Evolutionary conservation across 2,113 vertebrate species (phyloP).

Genomic region (Spilogale gracilis): DNA sequence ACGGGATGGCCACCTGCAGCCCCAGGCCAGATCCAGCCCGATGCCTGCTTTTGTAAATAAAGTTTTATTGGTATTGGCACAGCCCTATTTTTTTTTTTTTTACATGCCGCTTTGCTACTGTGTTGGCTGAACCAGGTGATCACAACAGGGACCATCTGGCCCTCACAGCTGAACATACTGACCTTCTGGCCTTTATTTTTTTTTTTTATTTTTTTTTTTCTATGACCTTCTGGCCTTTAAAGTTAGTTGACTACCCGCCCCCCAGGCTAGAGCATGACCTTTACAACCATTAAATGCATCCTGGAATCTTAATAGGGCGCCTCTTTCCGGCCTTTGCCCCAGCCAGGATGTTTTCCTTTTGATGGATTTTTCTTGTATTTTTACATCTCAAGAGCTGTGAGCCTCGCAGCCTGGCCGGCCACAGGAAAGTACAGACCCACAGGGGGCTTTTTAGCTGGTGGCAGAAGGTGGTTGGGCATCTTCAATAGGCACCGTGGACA

Average conservation of each 20-base stretch:
- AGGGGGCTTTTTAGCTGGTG: background rate
- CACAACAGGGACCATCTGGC: background rate
- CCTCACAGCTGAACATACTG: background rate
- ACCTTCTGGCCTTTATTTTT: background rate
- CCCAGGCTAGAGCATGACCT: background rate
- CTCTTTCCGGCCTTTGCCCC: background rate
- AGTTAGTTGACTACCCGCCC: accelerated
- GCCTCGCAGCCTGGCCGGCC: background rate
- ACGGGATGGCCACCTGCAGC: background rate
- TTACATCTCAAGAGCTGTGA: background rate
- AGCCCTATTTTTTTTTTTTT: background rate
- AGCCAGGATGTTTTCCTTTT: background rate
- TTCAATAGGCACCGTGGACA: accelerated
- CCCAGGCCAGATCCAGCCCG: background rate
- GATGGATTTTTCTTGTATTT: background rate
- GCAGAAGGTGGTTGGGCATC: background rate
- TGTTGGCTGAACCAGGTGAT: background rate
- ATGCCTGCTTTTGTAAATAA: slow-evolving; percentile 8
- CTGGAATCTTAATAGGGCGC: background rate
- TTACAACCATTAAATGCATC: background rate
- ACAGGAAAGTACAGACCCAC: background rate
- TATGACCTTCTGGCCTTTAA: background rate
- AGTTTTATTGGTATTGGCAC: slow-evolving; percentile 1
- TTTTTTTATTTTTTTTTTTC: too few relatives aligned
- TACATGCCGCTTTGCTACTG: background rate